Base-by-base conservation (phyloP, 2,888 invertebrate genomes). In the Ditula angustiorana region DNA sequence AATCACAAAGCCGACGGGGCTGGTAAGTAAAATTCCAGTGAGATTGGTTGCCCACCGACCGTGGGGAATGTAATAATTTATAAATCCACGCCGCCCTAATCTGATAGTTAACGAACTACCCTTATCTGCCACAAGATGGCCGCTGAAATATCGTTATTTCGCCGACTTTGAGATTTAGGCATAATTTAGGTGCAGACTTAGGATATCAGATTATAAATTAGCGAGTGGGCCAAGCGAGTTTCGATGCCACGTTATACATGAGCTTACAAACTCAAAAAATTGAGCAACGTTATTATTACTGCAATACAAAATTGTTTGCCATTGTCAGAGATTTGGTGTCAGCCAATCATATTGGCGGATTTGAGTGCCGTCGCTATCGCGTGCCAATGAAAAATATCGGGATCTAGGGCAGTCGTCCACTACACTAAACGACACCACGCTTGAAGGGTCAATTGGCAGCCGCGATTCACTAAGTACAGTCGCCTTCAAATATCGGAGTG, bases 61-160 rank as follows among this genome's bases (percentile, higher is more conserved):
- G 47, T n/a, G n/a, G 11, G 58, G 55, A 24, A 35, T 26, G 35
- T 47, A 49, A 49, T 58, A 59, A 58, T 59, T 59, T 59, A 59
- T 26, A 59, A 49, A 49, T 59, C n/a, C 26, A 19, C 41, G 55
- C 41, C n/a, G n/a, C n/a, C n/a, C 35, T 41, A 41, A 41, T 35
- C n/a, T 23, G 57, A 33, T 35, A 59, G 59, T 37, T 37, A 59
- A 59, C 59, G 49, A 47, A 24, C 52, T 30, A 58, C 59, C 37
- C 33, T 58, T 33, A 24, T 49, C 59, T 16, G 30, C 1, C n/a
- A 10, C 41, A 26, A 19, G 37, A 26, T 26, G 16, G 49, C 58
- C 5, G 8, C 47, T 37, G 49, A 59, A 49, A 59, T 49, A 59
- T 49, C 2, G 49, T 41, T 41, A 41, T n/a, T 33, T 26, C 23